Conservation (phyloP, 2,113 vertebrate species). For the Acrocephalus kingi region DNA sequence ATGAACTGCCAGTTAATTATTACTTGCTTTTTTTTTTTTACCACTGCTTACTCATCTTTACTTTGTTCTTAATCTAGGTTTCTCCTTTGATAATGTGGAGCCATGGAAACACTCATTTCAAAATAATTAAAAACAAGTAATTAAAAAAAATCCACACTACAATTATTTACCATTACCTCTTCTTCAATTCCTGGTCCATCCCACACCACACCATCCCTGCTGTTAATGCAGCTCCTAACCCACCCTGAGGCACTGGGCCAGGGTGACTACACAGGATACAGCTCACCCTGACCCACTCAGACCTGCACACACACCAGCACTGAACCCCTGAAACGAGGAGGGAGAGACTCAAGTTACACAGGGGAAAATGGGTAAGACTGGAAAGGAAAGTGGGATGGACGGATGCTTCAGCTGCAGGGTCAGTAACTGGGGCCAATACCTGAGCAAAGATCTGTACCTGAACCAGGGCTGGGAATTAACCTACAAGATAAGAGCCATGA, state of each 20-base stretch:
- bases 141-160: neutral
- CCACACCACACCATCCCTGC: neutral
- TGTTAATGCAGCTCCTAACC: neutral
- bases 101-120: neutral
- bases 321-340: neutral
- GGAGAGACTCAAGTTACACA: neutral
- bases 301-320: neutral
- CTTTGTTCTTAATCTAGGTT: neutral
- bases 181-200: neutral
- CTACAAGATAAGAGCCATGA: neutral
- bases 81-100: neutral
- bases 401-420: neutral
- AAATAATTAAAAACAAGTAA: conserved; percentile 8
- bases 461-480: neutral
- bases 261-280: accelerated
- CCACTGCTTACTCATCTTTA: neutral
- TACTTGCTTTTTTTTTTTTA: neutral
- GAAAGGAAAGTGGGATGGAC: neutral
- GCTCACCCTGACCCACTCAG: neutral
- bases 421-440: accelerated
- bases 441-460: neutral
- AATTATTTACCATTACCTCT: neutral
- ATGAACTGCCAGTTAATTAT: conserved; percentile 24
- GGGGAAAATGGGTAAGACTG: neutral
- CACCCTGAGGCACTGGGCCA: neutral